Evolutionary conservation across 2,797 vertebrate species (phyloP).

Genomic region (Coranthus polyacanthus): DNA sequence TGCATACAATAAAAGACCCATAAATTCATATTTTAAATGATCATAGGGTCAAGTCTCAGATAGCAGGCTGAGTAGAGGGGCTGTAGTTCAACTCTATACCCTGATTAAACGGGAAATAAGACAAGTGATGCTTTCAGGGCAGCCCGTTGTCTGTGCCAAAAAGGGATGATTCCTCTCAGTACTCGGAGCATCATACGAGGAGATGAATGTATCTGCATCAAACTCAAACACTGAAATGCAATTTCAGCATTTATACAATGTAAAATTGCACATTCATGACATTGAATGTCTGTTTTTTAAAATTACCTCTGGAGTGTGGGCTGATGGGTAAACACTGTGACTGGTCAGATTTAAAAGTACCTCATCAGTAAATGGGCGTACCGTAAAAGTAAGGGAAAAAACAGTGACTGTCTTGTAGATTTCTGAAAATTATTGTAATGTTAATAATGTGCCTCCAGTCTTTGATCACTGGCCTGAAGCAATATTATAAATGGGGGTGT

Average conservation of each 20-base stretch:
- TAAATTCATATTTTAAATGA: conserved; percentile 21
- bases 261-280: conserved; percentile 58
- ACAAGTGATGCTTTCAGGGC: conserved; percentile 15
- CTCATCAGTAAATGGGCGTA: conserved; percentile 31
- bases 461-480: conserved; percentile 65
- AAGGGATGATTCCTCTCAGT: conserved; percentile 24
- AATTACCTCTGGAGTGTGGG: conserved; percentile 67
- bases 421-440: conserved; percentile 37
- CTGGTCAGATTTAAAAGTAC: conserved; percentile 33
- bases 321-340: conserved; percentile 37
- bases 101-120: conserved; percentile 32
- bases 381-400: conserved; percentile 22
- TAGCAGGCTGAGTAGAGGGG: conserved; percentile 31
- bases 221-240: conserved; percentile 37
- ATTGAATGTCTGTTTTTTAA: conserved; percentile 67
- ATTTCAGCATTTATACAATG: conserved; percentile 44
- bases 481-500: conserved; percentile 49
- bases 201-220: conserved; percentile 53
- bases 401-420: conserved; percentile 28
- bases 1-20: conserved; percentile 30
- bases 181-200: conserved; percentile 31
- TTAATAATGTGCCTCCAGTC: conserved; percentile 68
- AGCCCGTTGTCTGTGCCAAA: conserved; percentile 49
- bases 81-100: conserved; percentile 30
- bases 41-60: conserved; percentile 17